Evolutionary conservation across 2,113 vertebrate genomes (phyloP).

Genomic region (Vimba vimba): DNA sequence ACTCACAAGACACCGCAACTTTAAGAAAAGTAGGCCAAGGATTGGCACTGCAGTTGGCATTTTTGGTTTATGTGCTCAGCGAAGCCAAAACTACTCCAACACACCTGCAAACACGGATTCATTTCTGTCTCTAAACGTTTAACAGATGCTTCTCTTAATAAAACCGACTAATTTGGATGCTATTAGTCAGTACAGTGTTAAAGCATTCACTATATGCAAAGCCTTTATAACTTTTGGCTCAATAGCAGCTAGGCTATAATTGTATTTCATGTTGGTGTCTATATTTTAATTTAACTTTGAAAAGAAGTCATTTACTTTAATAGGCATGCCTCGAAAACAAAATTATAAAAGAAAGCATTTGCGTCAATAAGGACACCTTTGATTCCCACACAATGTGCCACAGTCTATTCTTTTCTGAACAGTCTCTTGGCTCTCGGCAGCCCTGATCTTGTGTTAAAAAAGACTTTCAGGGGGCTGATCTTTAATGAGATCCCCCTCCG

Average conservation of each 20-base stretch:
- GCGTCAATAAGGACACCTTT: neutral
- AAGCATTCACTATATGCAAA: neutral
- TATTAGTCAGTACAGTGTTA: neutral
- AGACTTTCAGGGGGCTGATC: conserved; percentile 18
- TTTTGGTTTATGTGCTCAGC: conserved; percentile 6
- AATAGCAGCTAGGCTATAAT: neutral
- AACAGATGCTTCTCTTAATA: neutral
- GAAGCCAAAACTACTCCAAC: neutral
- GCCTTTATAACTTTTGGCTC: neutral
- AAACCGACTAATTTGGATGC: neutral
- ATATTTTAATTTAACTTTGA: neutral
- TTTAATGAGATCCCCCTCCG: conserved; percentile 33
- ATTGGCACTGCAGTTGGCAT: conserved; percentile 58
- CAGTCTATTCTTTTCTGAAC: conserved; percentile 7
- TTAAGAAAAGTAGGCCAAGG: conserved; percentile 70
- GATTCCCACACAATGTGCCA: neutral
- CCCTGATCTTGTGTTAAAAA: conserved; percentile 27
- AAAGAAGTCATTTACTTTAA: neutral
- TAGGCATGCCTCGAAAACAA: neutral
- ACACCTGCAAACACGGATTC: neutral
- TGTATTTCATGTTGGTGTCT: neutral
- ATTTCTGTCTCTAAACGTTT: neutral
- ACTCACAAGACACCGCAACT: conserved; percentile 64
- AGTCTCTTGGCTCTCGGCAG: neutral
- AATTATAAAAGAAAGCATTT: neutral